Evolutionary conservation across 35 echinoderm and acorn worm genomes (phyloP).

Genomic region (Nesometra sesokonis): DNA sequence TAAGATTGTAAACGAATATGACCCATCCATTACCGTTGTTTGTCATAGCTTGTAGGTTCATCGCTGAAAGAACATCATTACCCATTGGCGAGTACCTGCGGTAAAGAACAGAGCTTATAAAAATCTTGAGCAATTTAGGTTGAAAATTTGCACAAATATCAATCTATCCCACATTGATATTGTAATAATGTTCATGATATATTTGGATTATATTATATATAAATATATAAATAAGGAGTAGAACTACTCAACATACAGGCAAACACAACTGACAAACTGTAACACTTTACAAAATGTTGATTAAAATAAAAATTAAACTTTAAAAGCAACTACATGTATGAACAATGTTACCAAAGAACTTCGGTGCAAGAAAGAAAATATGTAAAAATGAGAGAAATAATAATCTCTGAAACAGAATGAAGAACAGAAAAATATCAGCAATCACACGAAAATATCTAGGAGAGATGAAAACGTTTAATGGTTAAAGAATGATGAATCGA

Average conservation of each 20-base stretch:
- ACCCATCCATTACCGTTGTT: constrained; percentile 99
- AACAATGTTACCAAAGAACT: neutral
- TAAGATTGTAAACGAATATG: constrained; percentile 97
- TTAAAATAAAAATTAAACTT: neutral
- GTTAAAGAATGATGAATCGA: neutral
- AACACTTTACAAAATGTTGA: neutral
- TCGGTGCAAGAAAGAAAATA: neutral
- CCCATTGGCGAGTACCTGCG: constrained; percentile 14
- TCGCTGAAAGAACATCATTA: constrained; percentile 3
- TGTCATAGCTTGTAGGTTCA: constrained; percentile 86
- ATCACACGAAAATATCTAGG: neutral
- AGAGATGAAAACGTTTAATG: neutral
- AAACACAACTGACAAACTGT: neutral
- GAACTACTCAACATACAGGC: neutral
- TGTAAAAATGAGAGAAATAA: neutral
- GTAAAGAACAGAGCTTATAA: neutral
- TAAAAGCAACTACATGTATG: neutral
- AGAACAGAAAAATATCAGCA: neutral
- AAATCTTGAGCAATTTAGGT: neutral
- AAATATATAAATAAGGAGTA: neutral
- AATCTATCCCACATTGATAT: neutral
- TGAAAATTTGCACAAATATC: neutral
- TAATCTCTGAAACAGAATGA: neutral
- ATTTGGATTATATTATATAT: too few relatives aligned
- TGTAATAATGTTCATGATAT: too few relatives aligned